Evolutionary conservation across 2,797 vertebrate species (phyloP).

Genomic region (Gymnothorax javanicus): DNA sequence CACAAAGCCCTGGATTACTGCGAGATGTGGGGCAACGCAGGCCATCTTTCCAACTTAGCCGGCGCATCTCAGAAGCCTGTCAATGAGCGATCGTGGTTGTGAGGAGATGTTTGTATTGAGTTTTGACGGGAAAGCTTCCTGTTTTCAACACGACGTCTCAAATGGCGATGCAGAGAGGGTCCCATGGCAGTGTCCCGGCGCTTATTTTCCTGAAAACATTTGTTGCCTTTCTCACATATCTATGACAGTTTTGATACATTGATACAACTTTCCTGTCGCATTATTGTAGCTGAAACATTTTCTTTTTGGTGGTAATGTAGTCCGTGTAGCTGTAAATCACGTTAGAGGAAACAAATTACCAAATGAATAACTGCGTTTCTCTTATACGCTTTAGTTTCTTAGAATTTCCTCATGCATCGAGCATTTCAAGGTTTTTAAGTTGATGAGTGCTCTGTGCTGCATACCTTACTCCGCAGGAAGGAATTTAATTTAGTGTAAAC

Average conservation of each 20-base stretch:
- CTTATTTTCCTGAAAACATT: background rate
- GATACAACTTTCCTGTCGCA: background rate
- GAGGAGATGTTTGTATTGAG: background rate
- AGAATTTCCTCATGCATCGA: background rate
- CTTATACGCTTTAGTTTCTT: background rate
- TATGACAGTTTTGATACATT: background rate
- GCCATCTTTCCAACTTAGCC: background rate
- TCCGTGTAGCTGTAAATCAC: background rate
- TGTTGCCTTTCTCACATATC: background rate
- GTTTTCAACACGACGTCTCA: background rate
- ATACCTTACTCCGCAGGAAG: background rate
- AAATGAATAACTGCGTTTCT: too few species aligned
- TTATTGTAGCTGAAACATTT: background rate
- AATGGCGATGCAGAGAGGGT: background rate
- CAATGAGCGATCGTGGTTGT: background rate
- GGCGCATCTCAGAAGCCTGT: background rate
- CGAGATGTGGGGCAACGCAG: background rate
- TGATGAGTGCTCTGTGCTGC: background rate
- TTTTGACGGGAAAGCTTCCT: background rate
- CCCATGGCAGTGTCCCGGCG: background rate
- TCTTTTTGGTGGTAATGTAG: background rate
- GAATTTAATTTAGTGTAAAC: background rate
- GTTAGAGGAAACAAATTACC: background rate
- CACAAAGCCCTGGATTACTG: background rate
- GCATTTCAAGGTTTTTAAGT: background rate